Conservation (phyloP, 2,888 invertebrate species). For the Morpho helenor region DNA sequence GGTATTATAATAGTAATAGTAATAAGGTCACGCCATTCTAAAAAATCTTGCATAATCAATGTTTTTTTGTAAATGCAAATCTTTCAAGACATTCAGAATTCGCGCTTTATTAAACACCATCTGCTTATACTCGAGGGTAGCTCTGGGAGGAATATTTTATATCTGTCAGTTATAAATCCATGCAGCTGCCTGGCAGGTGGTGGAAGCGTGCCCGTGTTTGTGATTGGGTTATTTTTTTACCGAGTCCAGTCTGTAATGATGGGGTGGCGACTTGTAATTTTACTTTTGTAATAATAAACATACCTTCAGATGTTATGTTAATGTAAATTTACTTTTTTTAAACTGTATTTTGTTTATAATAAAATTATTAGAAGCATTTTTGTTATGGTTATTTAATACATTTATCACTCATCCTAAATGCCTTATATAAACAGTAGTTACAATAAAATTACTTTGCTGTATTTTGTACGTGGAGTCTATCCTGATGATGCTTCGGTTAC, state of each 20-base stretch:
- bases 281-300: conserved; percentile 33
- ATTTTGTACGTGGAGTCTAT: too few relatives aligned
- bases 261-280: conserved; percentile 36
- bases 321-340: not conserved
- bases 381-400: not conserved
- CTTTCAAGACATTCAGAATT: conserved; percentile 1
- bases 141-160: conserved; percentile 56
- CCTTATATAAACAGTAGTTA: too few relatives aligned
- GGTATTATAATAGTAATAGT: too few relatives aligned
- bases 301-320: not conserved
- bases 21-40: not conserved
- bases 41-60: not conserved
- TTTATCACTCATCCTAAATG: too few relatives aligned
- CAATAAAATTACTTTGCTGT: too few relatives aligned
- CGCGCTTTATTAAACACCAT: conserved; percentile 47
- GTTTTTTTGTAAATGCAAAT: not conserved
- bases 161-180: conserved; percentile 56
- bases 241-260: conserved; percentile 28
- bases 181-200: conserved; percentile 71
- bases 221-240: conserved; percentile 33
- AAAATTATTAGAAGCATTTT: not conserved
- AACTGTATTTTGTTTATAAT: not conserved
- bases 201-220: conserved; percentile 56
- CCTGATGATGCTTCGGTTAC: too few relatives aligned
- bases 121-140: conserved; percentile 47